Evolutionary conservation across 2,888 invertebrate genomes (phyloP).

Genomic region (Belgica antarctica): DNA sequence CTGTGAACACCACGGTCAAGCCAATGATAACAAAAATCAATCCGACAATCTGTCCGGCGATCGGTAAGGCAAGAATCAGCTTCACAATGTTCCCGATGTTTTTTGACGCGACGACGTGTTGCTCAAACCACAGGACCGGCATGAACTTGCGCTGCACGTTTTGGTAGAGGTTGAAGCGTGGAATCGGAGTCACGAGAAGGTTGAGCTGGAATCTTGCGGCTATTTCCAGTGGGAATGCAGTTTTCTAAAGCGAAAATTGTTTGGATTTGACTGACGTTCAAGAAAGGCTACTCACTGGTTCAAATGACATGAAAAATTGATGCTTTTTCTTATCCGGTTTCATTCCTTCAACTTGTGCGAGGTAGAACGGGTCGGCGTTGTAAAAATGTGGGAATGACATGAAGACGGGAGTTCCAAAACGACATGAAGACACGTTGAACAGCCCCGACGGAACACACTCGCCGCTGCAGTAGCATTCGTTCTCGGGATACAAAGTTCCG

Average conservation of each 20-base stretch:
- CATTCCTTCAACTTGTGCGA: slow-evolving; percentile 66
- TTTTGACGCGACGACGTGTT: slow-evolving; percentile 62
- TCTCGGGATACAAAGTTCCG: slow-evolving; percentile 61
- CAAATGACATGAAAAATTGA: slow-evolving; percentile 72
- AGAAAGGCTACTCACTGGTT: slow-evolving; percentile 65
- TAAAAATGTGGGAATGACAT: slow-evolving; percentile 83
- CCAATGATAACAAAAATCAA: slow-evolving; percentile 56
- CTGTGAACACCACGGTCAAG: slow-evolving; percentile 50
- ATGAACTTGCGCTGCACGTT: slow-evolving; percentile 67
- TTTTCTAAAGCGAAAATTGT: slow-evolving; percentile 56
- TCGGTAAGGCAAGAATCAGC: slow-evolving; percentile 57
- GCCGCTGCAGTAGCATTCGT: slow-evolving; percentile 71
- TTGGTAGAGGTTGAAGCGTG: slow-evolving; percentile 65
- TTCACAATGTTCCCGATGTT: slow-evolving; percentile 60
- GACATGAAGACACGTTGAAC: slow-evolving; percentile 74
- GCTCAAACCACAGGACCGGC: slow-evolving; percentile 78
- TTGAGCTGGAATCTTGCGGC: slow-evolving; percentile 78
- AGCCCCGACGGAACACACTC: slow-evolving; percentile 71
- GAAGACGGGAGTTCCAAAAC: slow-evolving; percentile 78
- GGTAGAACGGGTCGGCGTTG: slow-evolving; percentile 68
- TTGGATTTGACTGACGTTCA: neutral
- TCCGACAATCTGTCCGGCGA: slow-evolving; percentile 57
- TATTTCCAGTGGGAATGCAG: slow-evolving; percentile 74
- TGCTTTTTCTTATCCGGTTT: slow-evolving; percentile 67
- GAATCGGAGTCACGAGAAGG: slow-evolving; percentile 65